Evolutionary conservation across 2,113 vertebrate genomes (phyloP).

Genomic region (Andinoacara biseriatus): DNA sequence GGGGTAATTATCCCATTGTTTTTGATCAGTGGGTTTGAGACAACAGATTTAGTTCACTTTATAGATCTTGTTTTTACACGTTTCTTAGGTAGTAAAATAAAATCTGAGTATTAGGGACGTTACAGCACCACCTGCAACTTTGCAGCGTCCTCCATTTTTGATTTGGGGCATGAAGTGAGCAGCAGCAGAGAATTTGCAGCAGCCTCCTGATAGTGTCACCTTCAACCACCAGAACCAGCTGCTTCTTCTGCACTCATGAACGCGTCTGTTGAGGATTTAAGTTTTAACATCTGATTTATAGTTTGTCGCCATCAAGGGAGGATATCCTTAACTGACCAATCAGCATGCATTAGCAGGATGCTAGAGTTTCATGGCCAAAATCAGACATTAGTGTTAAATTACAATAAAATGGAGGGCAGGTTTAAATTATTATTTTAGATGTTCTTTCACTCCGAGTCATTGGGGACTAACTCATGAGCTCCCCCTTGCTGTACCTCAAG

Average conservation of each 20-base stretch:
- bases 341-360: background rate
- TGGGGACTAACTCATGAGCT: background rate
- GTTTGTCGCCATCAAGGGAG: background rate
- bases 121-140: background rate
- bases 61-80: background rate
- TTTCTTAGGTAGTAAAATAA: background rate
- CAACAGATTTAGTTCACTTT: background rate
- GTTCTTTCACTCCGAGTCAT: too few species aligned
- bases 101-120: background rate
- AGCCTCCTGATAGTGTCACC: background rate
- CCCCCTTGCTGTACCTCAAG: background rate
- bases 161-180: background rate
- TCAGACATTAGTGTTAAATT: background rate
- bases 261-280: background rate
- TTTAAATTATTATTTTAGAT: too few species aligned
- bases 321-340: background rate
- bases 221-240: background rate
- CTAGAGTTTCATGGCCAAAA: background rate
- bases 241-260: background rate
- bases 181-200: background rate
- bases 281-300: rapidly evolving
- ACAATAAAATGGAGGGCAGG: too few species aligned
- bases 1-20: background rate
- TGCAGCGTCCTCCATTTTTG: background rate
- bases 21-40: rapidly evolving